Percentiles rank a stretch among this genome's conserved stretches.
phyloP scores from a whole-genome alignment of 1,140 invertebrate genomes.

The Laodelphax striatellus region DNA sequence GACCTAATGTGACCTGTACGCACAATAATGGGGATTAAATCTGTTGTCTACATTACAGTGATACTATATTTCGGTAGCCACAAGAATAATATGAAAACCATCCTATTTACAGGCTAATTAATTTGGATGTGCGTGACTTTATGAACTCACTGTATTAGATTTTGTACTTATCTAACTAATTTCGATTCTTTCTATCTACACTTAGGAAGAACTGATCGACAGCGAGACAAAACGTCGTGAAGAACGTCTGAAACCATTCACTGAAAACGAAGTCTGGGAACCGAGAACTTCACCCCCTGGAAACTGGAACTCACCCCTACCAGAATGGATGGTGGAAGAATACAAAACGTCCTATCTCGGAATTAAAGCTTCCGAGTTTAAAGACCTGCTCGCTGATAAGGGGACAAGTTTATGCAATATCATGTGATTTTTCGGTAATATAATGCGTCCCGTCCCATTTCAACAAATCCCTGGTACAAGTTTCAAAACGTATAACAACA shows the following conservation, averaged over 20 bases:
- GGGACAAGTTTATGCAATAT: background rate
- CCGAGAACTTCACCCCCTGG: conserved; percentile 57
- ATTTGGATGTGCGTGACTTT: too few species aligned
- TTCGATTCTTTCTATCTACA: conserved; percentile 14
- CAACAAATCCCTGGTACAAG: too few species aligned
- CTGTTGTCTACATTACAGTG: too few species aligned
- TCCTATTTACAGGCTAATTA: too few species aligned
- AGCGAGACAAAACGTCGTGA: conserved; percentile 54
- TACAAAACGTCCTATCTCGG: conserved; percentile 53
- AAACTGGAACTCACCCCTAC: conserved; percentile 67
- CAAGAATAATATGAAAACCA: too few species aligned
- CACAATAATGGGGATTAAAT: too few species aligned
- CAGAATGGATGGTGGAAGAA: conserved; percentile 54
- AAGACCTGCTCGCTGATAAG: conserved; percentile 23
- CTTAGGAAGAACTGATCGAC: conserved; percentile 51
- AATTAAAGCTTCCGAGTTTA: conserved; percentile 47
- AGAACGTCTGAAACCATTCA: conserved; percentile 49
- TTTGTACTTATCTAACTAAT: background rate
- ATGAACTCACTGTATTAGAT: background rate
- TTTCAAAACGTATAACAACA: too few species aligned
- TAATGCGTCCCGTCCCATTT: too few species aligned
- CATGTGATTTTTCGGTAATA: background rate
- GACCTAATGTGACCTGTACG: too few species aligned
- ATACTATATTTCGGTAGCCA: too few species aligned
- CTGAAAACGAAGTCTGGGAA: conserved; percentile 64